These are phyloP conservation scores for Scolopax bukidnonensis DNA, from an alignment of 2,797 vertebrate species.

Conservation along the genomic window DNA sequence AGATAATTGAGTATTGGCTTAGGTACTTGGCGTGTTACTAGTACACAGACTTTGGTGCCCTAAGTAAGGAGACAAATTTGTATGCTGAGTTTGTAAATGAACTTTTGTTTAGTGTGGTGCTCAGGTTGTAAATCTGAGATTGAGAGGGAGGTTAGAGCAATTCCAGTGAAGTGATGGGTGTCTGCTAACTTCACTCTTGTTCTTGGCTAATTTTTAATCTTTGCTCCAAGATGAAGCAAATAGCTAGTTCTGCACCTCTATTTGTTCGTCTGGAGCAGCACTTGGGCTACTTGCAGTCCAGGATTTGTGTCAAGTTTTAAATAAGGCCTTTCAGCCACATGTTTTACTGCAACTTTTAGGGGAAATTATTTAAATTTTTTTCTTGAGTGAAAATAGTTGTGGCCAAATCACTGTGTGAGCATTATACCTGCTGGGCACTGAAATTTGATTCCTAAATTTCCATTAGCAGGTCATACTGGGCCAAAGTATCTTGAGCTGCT, in stretches of 20 bases:
- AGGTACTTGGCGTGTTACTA: fast-evolving
- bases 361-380: background rate
- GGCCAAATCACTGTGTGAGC: background rate
- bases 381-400: background rate
- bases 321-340: background rate
- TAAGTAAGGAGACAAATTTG: background rate
- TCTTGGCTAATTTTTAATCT: background rate
- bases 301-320: background rate
- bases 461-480: background rate
- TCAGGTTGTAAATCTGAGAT: background rate
- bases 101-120: background rate
- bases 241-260: background rate
- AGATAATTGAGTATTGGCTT: background rate
- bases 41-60: background rate
- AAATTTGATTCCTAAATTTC: constrained; percentile 22
- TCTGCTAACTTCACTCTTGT: background rate
- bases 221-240: background rate
- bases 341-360: background rate
- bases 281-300: background rate
- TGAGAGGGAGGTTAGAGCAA: background rate
- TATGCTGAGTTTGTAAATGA: background rate
- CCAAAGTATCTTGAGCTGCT: background rate
- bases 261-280: background rate
- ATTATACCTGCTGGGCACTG: background rate
- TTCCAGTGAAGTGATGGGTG: background rate